A percentile compares a stretch with the other conserved stretches of the same genome.
Evolutionary conservation across 2,888 invertebrate species (phyloP).

Genomic region (Crepidodera aurea): DNA sequence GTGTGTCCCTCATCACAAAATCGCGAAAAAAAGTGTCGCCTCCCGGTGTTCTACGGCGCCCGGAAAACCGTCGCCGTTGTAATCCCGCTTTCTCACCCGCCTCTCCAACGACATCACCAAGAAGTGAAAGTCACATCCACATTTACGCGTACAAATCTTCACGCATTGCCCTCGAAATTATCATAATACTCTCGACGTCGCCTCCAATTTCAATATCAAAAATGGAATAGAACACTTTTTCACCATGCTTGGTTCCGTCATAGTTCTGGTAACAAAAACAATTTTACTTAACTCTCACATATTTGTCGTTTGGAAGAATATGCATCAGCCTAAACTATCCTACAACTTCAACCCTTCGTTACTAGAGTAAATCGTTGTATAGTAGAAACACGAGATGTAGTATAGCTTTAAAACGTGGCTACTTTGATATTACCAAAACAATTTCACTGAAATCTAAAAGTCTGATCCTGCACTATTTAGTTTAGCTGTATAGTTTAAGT

Average conservation of each 20-base stretch:
- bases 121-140: conserved; percentile 60
- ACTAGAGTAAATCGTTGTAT: neutral
- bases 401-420: neutral
- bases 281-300: neutral
- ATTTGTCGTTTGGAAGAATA: neutral
- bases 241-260: conserved; percentile 25
- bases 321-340: neutral
- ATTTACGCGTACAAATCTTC: conserved; percentile 58
- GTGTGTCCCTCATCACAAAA: conserved; percentile 6
- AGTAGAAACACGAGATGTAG: neutral
- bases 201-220: conserved; percentile 50
- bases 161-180: conserved; percentile 60
- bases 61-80: conserved; percentile 62
- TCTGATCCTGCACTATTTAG: no score
- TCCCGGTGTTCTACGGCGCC: conserved; percentile 53
- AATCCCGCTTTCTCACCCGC: conserved; percentile 47
- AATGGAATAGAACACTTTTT: conserved; percentile 51
- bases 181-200: conserved; percentile 54
- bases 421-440: neutral
- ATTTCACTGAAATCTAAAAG: no score
- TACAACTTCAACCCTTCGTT: neutral
- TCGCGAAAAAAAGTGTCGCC: conserved; percentile 26
- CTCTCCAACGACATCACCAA: conserved; percentile 11
- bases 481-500: no score
- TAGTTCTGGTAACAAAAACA: neutral